Base-by-base conservation (phyloP, 2,888 invertebrate genomes). In the Drosophila flavopinicola region DNA sequence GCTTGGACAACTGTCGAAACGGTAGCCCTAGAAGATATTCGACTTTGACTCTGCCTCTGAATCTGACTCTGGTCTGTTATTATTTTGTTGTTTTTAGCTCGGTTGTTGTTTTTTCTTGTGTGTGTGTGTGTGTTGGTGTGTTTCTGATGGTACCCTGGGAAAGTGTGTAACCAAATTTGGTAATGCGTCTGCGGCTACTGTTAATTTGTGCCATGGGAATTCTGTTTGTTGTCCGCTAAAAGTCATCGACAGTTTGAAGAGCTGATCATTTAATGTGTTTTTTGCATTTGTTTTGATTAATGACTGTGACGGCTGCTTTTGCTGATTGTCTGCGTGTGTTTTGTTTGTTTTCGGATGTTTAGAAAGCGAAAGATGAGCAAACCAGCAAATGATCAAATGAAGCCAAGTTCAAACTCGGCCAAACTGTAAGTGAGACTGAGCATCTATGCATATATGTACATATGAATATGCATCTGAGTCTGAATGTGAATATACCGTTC, bases 191-290 rank as follows among this genome's bases (percentile, higher is more conserved):
- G 5, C 51, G 78, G 78, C 78, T 79, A 85, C 78, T 79, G 78
- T 85, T 85, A 83, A 79, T 85, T 68, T 84, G 84, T 73, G 78
- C 78, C 78, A 79, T 79, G 78, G 83, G 85, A 82, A 78, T 67
- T 52, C 66, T 57, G 60, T 23, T 53, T 24, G 20, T 33, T 54
- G 41, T 44, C 45, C 57, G 42, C 51, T 37, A 52, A 52, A 63
- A 38, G n/a, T 38, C 48, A 49, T 52, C 39, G 51, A 54, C 35
- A 51, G 44, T 57, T 74, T 72, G 42, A 20, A 41, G 45, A 41
- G 45, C 48, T 66, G 41, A 32, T 42, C 53, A 38, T 59, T 69
- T 56, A 35, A 10, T 45, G 9, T 45, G 10, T 41, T 39, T 41
- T 39, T 32, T 33, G 20, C 11, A 2, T 59, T 44, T 75, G 27